Percentiles rank a stretch among this genome's conserved stretches.
These are phyloP conservation scores for Oreohelix idahoensis DNA, from an alignment of 1,140 invertebrate species.

Conservation along the genomic window DNA sequence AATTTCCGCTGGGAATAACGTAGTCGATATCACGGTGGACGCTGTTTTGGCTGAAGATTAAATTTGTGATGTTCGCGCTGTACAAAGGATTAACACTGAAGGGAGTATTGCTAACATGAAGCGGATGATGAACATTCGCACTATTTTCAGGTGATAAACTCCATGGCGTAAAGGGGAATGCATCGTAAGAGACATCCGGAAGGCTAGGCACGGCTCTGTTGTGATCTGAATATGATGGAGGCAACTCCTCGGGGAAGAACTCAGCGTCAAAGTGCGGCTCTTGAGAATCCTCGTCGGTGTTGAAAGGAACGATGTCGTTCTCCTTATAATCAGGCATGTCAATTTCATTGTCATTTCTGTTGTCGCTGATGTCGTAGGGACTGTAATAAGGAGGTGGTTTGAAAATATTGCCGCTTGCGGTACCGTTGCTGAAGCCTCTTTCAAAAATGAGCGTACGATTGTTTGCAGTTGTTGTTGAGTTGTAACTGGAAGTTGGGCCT, in stretches of 20 bases:
- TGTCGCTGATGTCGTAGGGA: not conserved
- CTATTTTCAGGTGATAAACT: not conserved
- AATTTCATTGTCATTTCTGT: not conserved
- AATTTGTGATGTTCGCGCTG: not conserved
- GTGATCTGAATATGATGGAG: not conserved
- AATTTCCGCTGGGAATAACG: not conserved
- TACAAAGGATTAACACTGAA: not conserved
- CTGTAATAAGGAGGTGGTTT: not conserved
- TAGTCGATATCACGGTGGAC: not conserved
- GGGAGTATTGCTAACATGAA: not conserved
- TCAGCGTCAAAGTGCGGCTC: constrained; percentile 23
- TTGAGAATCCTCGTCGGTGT: constrained; percentile 11
- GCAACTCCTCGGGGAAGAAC: not conserved
- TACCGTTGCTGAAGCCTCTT: not conserved
- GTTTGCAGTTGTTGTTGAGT: not conserved
- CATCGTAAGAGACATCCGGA: not conserved
- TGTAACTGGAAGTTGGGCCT: too few relatives aligned
- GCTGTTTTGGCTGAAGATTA: not conserved
- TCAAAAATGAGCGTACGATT: not conserved
- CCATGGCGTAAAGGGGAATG: not conserved
- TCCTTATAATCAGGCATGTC: not conserved
- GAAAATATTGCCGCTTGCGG: not conserved
- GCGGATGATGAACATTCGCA: not conserved
- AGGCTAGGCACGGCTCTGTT: not conserved
- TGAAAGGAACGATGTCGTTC: constrained; percentile 3